Conservation (phyloP, 1,140 invertebrate genomes). For the Pogonomyrmex barbatus region DNA sequence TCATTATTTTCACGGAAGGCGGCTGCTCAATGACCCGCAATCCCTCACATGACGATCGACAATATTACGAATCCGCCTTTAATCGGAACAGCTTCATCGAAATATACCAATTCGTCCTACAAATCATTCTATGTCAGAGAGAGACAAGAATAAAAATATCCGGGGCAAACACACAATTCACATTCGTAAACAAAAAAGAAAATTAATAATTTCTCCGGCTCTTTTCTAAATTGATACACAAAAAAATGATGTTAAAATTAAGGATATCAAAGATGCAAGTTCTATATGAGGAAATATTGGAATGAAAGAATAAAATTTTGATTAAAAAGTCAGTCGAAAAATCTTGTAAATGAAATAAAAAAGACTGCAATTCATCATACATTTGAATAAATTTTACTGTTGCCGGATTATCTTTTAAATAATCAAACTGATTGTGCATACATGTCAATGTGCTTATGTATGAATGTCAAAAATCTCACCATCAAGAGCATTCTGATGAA, state of each 20-base stretch:
- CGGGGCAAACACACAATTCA: background rate
- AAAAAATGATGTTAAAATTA: background rate
- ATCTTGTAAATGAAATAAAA: background rate
- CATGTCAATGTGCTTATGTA: no score
- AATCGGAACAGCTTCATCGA: conserved; percentile 65
- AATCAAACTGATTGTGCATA: background rate
- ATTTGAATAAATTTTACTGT: background rate
- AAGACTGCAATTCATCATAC: background rate
- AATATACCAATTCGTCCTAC: conserved; percentile 47
- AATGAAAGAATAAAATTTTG: background rate
- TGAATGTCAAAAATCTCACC: background rate
- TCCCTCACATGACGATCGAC: conserved; percentile 70
- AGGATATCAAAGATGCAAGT: background rate
- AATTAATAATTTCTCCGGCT: background rate
- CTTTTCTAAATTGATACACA: background rate
- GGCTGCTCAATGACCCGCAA: conserved; percentile 75
- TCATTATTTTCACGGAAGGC: conserved; percentile 77
- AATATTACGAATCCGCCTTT: conserved; percentile 76
- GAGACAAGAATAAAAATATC: conserved; percentile 1
- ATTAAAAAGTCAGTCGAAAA: background rate
- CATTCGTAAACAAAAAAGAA: background rate
- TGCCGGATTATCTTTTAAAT: background rate
- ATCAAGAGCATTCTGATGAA: background rate
- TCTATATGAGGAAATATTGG: background rate
- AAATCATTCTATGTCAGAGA: conserved; percentile 45